Conservation (phyloP, 1,140 invertebrate species). For the Parasteatoda tepidariorum region DNA sequence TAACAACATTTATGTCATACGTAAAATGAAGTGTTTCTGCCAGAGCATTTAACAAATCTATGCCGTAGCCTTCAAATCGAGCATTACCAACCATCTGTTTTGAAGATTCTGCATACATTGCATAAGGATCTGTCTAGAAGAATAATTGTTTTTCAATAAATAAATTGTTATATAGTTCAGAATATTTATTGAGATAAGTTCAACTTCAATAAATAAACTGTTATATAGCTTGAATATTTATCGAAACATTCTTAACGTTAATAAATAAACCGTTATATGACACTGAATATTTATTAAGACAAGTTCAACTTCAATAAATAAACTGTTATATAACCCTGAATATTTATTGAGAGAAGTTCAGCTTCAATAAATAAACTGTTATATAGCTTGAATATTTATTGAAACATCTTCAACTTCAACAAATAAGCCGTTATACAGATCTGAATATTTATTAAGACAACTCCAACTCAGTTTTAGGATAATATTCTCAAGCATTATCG, state of each 20-base stretch:
- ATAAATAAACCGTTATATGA: too few relatives aligned
- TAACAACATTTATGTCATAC: conserved; percentile 73
- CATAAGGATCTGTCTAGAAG: conserved; percentile 71
- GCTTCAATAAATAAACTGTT: too few relatives aligned
- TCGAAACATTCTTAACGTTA: too few relatives aligned
- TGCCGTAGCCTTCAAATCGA: conserved; percentile 84
- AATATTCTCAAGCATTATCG: too few relatives aligned
- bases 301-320: neutral
- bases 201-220: too few relatives aligned
- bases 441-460: neutral
- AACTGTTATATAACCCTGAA: neutral
- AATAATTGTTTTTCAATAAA: neutral
- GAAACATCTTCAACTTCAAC: too few relatives aligned
- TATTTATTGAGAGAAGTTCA: too few relatives aligned
- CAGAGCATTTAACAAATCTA: conserved; percentile 72
- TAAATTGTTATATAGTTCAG: neutral
- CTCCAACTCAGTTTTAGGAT: too few relatives aligned
- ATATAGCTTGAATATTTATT: too few relatives aligned
- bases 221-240: too few relatives aligned
- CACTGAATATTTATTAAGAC: neutral
- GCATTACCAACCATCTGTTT: conserved; percentile 80
- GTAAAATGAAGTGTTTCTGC: conserved; percentile 83
- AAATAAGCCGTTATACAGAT: too few relatives aligned
- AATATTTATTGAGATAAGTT: too few relatives aligned
- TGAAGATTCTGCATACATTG: conserved; percentile 62